A percentile compares a stretch with the other conserved stretches of the same genome.
These are phyloP conservation scores for Clostera curtula DNA, from an alignment of 2,888 invertebrate species.

Conservation along the genomic window DNA sequence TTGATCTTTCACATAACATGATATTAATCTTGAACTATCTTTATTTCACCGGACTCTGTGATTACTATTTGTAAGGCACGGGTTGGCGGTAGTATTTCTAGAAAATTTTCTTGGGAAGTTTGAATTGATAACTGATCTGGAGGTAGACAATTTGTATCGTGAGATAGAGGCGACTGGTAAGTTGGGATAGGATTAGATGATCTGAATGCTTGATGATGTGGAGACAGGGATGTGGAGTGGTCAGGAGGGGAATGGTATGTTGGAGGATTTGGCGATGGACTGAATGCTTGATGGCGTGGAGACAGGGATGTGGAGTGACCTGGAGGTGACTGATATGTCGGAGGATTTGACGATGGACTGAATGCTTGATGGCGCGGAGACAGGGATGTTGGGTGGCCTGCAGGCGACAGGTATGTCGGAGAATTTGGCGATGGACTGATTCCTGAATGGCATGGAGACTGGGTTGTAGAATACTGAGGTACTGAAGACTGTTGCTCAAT, in stretches of 20 bases:
- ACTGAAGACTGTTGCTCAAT: background rate
- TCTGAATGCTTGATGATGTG: background rate
- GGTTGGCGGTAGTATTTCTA: too few relatives aligned
- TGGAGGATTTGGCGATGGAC: background rate
- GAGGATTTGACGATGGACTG: background rate
- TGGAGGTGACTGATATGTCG: background rate
- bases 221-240: background rate
- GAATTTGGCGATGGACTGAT: background rate
- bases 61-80: too few relatives aligned
- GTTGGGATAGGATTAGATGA: too few relatives aligned
- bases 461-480: background rate
- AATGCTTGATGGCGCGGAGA: background rate
- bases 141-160: too few relatives aligned
- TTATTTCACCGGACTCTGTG: too few relatives aligned
- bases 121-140: too few relatives aligned
- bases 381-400: background rate
- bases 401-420: background rate
- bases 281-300: too few relatives aligned
- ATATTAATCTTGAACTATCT: too few relatives aligned
- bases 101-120: too few relatives aligned
- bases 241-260: background rate
- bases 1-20: too few relatives aligned
- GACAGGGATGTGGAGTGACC: background rate
- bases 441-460: background rate
- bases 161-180: too few relatives aligned